These are phyloP conservation scores for Calephelis virginiensis DNA, from an alignment of 1,140 invertebrate genomes.

Conservation along the genomic window DNA sequence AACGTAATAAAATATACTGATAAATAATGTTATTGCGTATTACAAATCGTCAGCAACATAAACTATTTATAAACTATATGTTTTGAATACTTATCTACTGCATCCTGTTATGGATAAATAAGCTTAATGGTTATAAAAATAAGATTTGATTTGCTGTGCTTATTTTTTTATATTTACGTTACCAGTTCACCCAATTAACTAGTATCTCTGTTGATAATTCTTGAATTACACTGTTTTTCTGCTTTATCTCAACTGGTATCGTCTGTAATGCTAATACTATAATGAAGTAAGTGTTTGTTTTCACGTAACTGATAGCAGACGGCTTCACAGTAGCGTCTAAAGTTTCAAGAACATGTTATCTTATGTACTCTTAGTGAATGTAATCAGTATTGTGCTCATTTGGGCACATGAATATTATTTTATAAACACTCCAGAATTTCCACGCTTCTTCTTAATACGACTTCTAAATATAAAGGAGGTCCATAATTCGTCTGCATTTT, in stretches of 20 bases:
- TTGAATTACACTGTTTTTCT: slow-evolving; percentile 38
- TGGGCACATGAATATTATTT: too few species aligned
- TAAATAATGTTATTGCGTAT: slow-evolving; percentile 24
- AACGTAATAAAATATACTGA: slow-evolving; percentile 20
- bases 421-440: too few species aligned
- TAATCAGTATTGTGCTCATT: too few species aligned
- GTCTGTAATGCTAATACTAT: slow-evolving; percentile 29
- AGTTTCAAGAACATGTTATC: slow-evolving; percentile 4
- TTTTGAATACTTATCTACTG: slow-evolving; percentile 4
- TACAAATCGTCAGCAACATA: slow-evolving; percentile 22
- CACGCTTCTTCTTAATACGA: too few species aligned
- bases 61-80: slow-evolving; percentile 9
- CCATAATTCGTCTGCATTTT: too few species aligned
- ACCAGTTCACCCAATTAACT: slow-evolving; percentile 33
- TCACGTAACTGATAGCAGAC: slow-evolving; percentile 9
- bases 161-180: background rate
- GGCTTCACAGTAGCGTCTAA: slow-evolving; percentile 6
- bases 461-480: too few species aligned
- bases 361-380: background rate
- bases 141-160: background rate
- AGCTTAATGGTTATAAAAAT: background rate
- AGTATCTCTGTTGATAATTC: slow-evolving; percentile 26
- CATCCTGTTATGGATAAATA: slow-evolving; percentile 8
- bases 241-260: slow-evolving; percentile 30
- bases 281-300: slow-evolving; percentile 10